phyloP scores from a whole-genome alignment of 2,888 invertebrate genomes.

The Leptogaster cylindrica region DNA sequence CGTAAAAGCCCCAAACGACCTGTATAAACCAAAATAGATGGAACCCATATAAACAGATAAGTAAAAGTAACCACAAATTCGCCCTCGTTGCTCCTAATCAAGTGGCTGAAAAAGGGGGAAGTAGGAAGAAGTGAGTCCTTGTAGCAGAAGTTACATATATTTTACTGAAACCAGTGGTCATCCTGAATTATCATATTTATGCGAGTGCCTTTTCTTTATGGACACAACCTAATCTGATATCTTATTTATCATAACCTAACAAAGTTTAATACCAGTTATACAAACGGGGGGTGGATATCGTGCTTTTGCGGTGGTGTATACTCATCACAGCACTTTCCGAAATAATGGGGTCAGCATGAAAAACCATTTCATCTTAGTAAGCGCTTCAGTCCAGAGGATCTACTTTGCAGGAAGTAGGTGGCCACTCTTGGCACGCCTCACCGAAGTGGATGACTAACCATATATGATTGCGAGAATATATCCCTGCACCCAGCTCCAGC shows the following conservation, averaged over 20 bases:
- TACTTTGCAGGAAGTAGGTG: slow-evolving; percentile 32
- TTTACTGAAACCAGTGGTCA: slow-evolving; percentile 42
- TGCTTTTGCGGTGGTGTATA: slow-evolving; percentile 18
- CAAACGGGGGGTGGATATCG: slow-evolving; percentile 14
- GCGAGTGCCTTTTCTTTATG: slow-evolving; percentile 45
- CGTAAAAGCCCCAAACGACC: slow-evolving; percentile 28
- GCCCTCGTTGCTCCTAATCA: slow-evolving; percentile 10
- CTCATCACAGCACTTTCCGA: slow-evolving; percentile 14
- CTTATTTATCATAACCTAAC: slow-evolving; percentile 48
- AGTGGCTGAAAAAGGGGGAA: slow-evolving; percentile 15
- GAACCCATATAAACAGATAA: slow-evolving; percentile 45
- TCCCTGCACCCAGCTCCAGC: slow-evolving; percentile 6
- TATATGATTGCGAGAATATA: slow-evolving; percentile 30
- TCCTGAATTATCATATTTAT: slow-evolving; percentile 48
- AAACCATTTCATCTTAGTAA: slow-evolving; percentile 47
- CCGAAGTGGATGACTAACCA: background rate
- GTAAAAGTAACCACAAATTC: slow-evolving; percentile 42
- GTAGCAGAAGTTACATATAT: slow-evolving; percentile 6
- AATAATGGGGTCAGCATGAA: slow-evolving; percentile 45
- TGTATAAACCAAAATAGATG: slow-evolving; percentile 41
- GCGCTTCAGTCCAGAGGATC: slow-evolving; percentile 42
- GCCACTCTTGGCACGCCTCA: slow-evolving; percentile 20
- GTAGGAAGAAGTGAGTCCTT: too few species aligned
- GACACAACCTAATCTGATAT: slow-evolving; percentile 46
- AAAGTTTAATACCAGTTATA: slow-evolving; percentile 46